phyloP scores from a whole-genome alignment of 1,140 invertebrate genomes.

The Aradophagus sp. region DNA sequence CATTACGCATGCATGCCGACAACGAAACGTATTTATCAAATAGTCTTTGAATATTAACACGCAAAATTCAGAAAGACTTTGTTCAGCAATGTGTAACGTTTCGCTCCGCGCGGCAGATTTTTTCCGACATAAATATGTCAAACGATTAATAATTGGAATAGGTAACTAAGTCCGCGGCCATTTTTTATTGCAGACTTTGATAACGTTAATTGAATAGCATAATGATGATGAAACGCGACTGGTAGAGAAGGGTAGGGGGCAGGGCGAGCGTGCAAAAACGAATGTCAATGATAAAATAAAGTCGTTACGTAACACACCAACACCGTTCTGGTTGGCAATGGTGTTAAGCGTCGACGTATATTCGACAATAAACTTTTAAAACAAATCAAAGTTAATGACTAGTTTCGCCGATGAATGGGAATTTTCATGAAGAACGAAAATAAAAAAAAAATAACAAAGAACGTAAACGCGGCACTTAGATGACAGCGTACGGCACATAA shows the following conservation, averaged over 20 bases:
- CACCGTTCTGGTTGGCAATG: constrained; percentile 51
- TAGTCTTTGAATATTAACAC: constrained; percentile 46
- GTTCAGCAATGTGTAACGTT: constrained; percentile 42
- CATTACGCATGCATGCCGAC: constrained; percentile 22
- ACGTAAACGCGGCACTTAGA: constrained; percentile 48
- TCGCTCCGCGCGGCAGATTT: constrained; percentile 27
- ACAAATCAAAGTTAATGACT: constrained; percentile 57
- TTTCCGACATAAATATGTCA: constrained; percentile 51
- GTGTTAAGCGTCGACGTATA: constrained; percentile 56
- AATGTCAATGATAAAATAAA: constrained; percentile 56
- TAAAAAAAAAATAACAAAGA: no score
- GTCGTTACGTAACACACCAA: constrained; percentile 47
- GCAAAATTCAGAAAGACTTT: constrained; percentile 53
- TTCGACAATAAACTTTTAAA: constrained; percentile 56
- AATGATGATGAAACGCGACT: constrained; percentile 56
- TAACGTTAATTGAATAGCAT: constrained; percentile 55
- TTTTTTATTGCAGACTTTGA: constrained; percentile 53
- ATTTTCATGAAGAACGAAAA: constrained; percentile 44
- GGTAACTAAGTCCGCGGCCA: constrained; percentile 44
- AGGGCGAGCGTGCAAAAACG: constrained; percentile 49
- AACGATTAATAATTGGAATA: constrained; percentile 58
- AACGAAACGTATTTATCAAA: constrained; percentile 38
- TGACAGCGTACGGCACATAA: constrained; percentile 47
- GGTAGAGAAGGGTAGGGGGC: no score
- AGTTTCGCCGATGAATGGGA: constrained; percentile 52